These are phyloP conservation scores for Cyanoliseus patagonus DNA, from an alignment of 2,113 vertebrate genomes.

Conservation along the genomic window DNA sequence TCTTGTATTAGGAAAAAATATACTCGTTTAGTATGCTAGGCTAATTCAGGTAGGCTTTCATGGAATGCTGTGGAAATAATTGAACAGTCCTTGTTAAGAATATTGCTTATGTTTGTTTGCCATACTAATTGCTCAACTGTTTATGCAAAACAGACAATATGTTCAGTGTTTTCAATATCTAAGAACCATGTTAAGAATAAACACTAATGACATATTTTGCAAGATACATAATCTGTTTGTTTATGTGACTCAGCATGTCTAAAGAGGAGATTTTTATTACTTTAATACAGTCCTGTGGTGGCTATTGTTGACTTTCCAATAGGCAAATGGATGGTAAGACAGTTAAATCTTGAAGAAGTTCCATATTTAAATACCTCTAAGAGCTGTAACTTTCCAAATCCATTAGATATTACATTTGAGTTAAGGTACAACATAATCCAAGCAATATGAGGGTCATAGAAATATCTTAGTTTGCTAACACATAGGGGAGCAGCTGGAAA, in stretches of 20 bases:
- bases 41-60: background rate
- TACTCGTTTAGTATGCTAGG: background rate
- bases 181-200: constrained; percentile 26
- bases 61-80: background rate
- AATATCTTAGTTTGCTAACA: constrained; percentile 52
- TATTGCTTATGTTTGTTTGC: background rate
- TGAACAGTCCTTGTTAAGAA: background rate
- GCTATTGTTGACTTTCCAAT: constrained; percentile 14
- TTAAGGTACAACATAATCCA: constrained; percentile 37
- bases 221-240: constrained; percentile 22
- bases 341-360: background rate
- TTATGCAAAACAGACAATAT: background rate
- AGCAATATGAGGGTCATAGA: constrained; percentile 14
- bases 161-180: background rate
- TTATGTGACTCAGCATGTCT: constrained; percentile 8
- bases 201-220: constrained; percentile 31
- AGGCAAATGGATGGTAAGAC: background rate
- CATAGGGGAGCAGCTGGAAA: constrained; percentile 35
- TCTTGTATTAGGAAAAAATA: background rate
- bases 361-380: background rate
- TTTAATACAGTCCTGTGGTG: background rate
- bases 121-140: constrained; percentile 23
- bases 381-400: constrained; percentile 13
- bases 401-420: background rate
- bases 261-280: background rate